phyloP scores from a whole-genome alignment of 2,888 invertebrate genomes.

The Diabrotica balteata region DNA sequence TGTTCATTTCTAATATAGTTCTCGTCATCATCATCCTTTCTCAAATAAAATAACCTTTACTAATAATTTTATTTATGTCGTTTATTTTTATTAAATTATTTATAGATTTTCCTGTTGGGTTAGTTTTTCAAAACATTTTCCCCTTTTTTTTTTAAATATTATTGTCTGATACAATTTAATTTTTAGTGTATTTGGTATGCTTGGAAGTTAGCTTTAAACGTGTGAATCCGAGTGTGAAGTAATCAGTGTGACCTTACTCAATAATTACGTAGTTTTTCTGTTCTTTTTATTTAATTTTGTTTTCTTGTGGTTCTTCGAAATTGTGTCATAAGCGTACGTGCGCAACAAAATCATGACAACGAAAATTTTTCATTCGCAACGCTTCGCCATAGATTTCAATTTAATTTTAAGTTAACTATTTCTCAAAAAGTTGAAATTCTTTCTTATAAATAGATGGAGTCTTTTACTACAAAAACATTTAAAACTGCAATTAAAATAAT shows the following conservation, averaged over 20 bases:
- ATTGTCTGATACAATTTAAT: not conserved
- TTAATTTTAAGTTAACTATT: constrained; percentile 14
- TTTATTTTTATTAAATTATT: too few relatives aligned
- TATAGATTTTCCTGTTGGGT: too few relatives aligned
- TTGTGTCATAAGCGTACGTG: constrained; percentile 48
- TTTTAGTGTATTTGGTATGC: constrained; percentile 24
- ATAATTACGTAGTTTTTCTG: constrained; percentile 43
- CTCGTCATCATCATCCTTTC: too few relatives aligned
- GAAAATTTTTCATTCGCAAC: constrained; percentile 37
- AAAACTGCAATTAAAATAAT: too few relatives aligned
- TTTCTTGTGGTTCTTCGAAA: constrained; percentile 42
- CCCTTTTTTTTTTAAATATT: not conserved
- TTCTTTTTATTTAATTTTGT: constrained; percentile 33
- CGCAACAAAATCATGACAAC: constrained; percentile 43
- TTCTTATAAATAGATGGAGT: not conserved
- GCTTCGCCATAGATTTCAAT: constrained; percentile 25
- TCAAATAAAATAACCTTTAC: too few relatives aligned
- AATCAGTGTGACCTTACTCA: constrained; percentile 52
- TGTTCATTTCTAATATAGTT: too few relatives aligned
- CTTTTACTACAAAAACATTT: not conserved
- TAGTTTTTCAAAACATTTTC: too few relatives aligned
- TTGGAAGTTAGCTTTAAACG: constrained; percentile 27
- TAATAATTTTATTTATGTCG: too few relatives aligned
- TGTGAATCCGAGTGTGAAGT: constrained; percentile 52
- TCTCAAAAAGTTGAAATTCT: constrained; percentile 14